Evolutionary conservation across 2,888 invertebrate species (phyloP).

Genomic region (Gryllus longicercus): DNA sequence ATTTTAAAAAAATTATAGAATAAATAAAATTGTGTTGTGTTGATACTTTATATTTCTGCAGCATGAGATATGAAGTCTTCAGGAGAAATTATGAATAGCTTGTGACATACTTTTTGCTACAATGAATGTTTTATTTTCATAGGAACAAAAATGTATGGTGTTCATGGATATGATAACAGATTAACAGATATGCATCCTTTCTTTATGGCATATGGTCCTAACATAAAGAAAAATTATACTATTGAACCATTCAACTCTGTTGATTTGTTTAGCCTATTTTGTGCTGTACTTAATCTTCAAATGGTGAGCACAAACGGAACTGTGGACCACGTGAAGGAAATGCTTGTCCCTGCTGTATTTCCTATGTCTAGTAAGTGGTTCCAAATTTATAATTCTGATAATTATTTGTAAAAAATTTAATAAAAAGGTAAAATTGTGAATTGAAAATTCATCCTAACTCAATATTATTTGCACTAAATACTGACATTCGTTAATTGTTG

Average conservation of each 20-base stretch:
- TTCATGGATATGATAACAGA: slow-evolving; percentile 65
- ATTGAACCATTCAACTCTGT: slow-evolving; percentile 59
- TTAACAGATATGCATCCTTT: slow-evolving; percentile 62
- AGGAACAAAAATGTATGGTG: slow-evolving; percentile 59
- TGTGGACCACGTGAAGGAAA: slow-evolving; percentile 46
- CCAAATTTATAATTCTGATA: background rate
- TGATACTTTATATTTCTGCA: no score
- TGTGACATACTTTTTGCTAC: no score
- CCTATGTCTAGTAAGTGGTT: background rate
- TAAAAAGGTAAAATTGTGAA: no score
- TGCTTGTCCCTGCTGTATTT: slow-evolving; percentile 41
- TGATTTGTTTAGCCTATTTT: slow-evolving; percentile 63
- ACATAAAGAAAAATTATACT: slow-evolving; percentile 53
- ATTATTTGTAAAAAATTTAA: no score
- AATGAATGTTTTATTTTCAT: slow-evolving; percentile 47
- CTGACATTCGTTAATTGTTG: background rate
- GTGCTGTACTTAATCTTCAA: slow-evolving; percentile 55
- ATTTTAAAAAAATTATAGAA: no score
- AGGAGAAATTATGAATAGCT: no score
- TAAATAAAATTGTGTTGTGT: no score
- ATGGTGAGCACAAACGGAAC: slow-evolving; percentile 54
- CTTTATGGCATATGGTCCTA: slow-evolving; percentile 68
- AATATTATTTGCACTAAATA: no score
- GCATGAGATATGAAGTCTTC: no score
- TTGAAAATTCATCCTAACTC: no score